phyloP scores from a whole-genome alignment of 2,797 vertebrate species.

The Smutsia gigantea region DNA sequence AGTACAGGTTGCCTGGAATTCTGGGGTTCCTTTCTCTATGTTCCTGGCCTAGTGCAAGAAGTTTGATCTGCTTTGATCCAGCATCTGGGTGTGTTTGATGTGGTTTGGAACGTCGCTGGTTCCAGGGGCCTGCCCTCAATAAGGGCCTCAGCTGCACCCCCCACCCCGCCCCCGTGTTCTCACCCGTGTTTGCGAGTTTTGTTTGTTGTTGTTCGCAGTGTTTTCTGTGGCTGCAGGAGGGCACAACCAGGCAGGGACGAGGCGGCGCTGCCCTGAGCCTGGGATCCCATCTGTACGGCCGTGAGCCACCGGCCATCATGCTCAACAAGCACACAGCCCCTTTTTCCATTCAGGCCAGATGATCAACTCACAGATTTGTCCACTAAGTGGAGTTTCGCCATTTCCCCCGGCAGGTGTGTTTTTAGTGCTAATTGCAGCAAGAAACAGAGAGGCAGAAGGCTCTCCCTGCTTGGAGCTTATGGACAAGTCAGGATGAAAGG shows the following conservation, averaged over 20 bases:
- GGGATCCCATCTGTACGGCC: background rate
- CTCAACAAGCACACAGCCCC: rapidly evolving
- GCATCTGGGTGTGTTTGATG: background rate
- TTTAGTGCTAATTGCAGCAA: background rate
- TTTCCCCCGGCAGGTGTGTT: background rate
- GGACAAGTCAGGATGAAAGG: background rate
- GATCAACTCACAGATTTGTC: background rate
- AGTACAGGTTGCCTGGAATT: background rate
- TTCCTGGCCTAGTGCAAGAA: background rate
- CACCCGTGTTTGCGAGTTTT: background rate
- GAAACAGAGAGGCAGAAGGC: background rate
- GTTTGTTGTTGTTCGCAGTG: background rate
- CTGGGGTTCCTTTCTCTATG: background rate
- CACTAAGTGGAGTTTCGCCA: rapidly evolving
- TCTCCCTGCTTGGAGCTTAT: background rate
- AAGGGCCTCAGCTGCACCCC: background rate
- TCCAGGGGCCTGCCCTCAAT: background rate
- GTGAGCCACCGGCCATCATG: background rate
- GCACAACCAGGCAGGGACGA: background rate
- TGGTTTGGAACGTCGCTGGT: background rate
- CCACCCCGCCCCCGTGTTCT: background rate
- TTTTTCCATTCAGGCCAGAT: too few relatives aligned
- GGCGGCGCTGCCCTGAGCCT: background rate
- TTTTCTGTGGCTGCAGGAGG: background rate
- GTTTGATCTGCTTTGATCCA: background rate